A percentile compares a stretch with the other conserved stretches of the same genome.
Evolutionary conservation across 2,113 vertebrate genomes (phyloP).

Genomic region (Fulica atra): DNA sequence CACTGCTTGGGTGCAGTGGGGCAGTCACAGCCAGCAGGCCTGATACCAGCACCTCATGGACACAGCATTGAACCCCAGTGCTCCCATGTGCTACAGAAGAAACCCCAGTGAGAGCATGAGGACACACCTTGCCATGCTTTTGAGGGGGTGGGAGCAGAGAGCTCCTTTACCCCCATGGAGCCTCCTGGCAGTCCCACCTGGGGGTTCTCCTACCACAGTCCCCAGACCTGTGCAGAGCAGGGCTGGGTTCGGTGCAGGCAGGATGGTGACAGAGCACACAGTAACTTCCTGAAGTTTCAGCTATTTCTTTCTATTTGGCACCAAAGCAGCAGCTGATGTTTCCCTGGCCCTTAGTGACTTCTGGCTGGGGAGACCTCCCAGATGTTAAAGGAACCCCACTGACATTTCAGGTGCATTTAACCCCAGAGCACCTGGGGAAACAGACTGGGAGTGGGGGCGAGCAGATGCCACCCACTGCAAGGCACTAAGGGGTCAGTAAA

Average conservation of each 20-base stretch:
- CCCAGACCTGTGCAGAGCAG: neutral
- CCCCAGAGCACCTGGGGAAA: neutral
- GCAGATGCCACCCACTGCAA: neutral
- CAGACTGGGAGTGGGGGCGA: fast-evolving
- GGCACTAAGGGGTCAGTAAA: neutral
- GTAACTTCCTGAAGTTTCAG: neutral
- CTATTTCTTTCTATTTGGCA: slow-evolving; percentile 1
- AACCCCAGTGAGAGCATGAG: neutral
- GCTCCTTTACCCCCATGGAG: neutral
- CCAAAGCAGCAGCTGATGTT: neutral
- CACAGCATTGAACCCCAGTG: fast-evolving
- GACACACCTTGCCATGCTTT: neutral
- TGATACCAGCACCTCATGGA: fast-evolving
- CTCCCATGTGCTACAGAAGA: neutral
- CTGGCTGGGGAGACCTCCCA: fast-evolving
- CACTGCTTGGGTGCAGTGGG: fast-evolving
- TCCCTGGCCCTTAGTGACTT: neutral
- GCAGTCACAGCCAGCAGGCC: neutral
- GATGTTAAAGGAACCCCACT: neutral
- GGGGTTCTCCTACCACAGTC: neutral
- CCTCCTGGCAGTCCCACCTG: neutral
- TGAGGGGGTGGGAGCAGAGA: neutral
- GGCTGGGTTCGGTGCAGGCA: neutral
- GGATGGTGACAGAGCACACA: neutral
- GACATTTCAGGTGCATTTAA: neutral